Evolutionary conservation across 2,888 invertebrate genomes (phyloP).

Genomic region (Pyralis farinalis): DNA sequence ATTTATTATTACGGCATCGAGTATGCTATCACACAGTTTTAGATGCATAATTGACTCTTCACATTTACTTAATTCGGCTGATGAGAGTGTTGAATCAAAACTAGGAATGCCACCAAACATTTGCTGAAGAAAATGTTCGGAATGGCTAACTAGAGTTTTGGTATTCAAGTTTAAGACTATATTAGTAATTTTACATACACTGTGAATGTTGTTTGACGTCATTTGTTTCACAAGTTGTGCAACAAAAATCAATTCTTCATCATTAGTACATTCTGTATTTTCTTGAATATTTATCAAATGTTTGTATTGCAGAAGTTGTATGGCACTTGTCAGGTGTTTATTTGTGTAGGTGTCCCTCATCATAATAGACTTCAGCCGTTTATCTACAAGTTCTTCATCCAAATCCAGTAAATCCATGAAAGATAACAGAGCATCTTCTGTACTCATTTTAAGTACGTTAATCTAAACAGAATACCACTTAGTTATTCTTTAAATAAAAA

Average conservation of each 20-base stretch:
- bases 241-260: conserved; percentile 50
- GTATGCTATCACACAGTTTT: conserved; percentile 50
- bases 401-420: conserved; percentile 65
- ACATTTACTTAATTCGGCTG: conserved; percentile 12
- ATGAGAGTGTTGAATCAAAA: conserved; percentile 4
- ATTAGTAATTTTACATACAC: conserved; percentile 50
- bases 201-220: conserved; percentile 39
- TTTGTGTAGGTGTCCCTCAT: conserved; percentile 34
- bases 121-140: conserved; percentile 70
- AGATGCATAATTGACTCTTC: conserved; percentile 31
- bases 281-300: conserved; percentile 58
- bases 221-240: conserved; percentile 43
- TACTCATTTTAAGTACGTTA: conserved; percentile 26
- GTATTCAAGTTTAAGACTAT: conserved; percentile 47
- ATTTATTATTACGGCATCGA: conserved; percentile 41
- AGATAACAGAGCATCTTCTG: conserved; percentile 34
- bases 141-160: conserved; percentile 43
- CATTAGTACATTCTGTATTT: conserved; percentile 57
- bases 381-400: conserved; percentile 62
- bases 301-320: conserved; percentile 64
- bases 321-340: conserved; percentile 47
- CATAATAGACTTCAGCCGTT: conserved; percentile 53
- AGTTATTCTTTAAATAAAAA: too few relatives aligned
- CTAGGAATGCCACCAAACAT: conserved; percentile 43
- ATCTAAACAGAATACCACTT: too few relatives aligned